Percentiles rank a stretch among this genome's conserved stretches.
Evolutionary conservation across 1,140 invertebrate genomes (phyloP).

Genomic region (Bombus soroeensis): DNA sequence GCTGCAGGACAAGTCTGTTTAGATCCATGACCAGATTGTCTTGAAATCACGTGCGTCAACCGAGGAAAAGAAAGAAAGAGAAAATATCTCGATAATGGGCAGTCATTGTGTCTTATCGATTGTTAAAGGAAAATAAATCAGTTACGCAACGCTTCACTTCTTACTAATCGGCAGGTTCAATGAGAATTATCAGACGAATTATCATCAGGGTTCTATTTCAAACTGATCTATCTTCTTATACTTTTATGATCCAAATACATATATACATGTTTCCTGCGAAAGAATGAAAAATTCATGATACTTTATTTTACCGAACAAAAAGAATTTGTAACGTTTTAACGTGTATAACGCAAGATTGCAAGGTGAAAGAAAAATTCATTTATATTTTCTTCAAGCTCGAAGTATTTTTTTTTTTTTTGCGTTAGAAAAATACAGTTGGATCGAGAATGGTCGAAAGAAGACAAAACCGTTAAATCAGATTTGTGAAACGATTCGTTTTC

Average conservation of each 20-base stretch:
- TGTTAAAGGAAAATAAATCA: constrained; percentile 28
- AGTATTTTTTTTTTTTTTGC: no score
- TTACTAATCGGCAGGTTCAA: not conserved
- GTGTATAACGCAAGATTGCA: no score
- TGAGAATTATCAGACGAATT: not conserved
- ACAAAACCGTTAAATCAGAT: not conserved
- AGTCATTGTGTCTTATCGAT: constrained; percentile 45
- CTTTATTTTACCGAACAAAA: no score
- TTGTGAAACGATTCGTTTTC: no score
- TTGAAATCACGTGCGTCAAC: constrained; percentile 46
- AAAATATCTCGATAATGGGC: constrained; percentile 39
- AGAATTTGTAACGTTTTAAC: no score
- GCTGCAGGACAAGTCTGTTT: constrained; percentile 30
- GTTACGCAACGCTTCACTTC: constrained; percentile 49
- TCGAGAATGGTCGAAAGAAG: no score
- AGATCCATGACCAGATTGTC: constrained; percentile 50
- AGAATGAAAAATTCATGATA: no score
- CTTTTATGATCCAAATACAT: no score
- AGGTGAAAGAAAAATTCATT: no score
- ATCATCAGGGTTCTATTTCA: not conserved
- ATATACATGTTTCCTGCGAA: no score
- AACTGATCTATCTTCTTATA: not conserved
- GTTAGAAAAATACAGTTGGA: no score
- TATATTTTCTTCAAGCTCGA: no score
- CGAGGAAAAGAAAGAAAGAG: constrained; percentile 47